Evolutionary conservation across 2,113 vertebrate species (phyloP).

Genomic region (Marcusenius ussheri): DNA sequence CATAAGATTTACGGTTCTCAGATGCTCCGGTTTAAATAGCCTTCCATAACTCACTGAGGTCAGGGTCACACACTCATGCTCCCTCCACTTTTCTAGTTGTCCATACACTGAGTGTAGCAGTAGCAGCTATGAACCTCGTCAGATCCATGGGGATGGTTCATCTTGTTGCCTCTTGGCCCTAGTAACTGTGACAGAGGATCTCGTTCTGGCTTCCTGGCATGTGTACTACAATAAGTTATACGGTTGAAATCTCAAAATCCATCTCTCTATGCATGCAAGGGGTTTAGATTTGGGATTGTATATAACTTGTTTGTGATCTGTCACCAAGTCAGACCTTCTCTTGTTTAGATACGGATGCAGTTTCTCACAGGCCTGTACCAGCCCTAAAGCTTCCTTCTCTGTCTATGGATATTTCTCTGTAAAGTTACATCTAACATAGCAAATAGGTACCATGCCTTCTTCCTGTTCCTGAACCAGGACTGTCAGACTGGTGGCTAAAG

Average conservation of each 20-base stretch:
- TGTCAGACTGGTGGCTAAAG: too few relatives aligned
- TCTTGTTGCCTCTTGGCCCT: neutral
- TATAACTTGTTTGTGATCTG: neutral
- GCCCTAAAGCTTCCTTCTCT: neutral
- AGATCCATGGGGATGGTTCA: constrained; percentile 17
- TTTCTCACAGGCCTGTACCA: neutral
- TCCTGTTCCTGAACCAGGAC: neutral
- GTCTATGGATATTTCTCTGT: too few relatives aligned
- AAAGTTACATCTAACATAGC: neutral
- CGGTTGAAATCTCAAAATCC: neutral
- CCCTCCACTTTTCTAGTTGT: constrained; percentile 23
- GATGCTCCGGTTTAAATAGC: constrained; percentile 16
- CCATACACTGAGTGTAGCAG: constrained; percentile 7
- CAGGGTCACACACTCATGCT: constrained; percentile 8
- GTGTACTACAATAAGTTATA: neutral
- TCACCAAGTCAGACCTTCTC: neutral
- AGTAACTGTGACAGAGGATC: neutral
- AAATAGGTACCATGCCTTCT: neutral
- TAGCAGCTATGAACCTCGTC: constrained; percentile 23
- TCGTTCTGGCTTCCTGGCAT: neutral
- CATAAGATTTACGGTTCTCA: constrained; percentile 15
- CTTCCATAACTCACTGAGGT: constrained; percentile 2
- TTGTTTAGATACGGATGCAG: neutral
- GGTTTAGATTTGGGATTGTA: neutral
- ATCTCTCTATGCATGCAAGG: neutral